phyloP scores from a whole-genome alignment of 1,140 invertebrate genomes.

The Sitobion miscanthi region DNA sequence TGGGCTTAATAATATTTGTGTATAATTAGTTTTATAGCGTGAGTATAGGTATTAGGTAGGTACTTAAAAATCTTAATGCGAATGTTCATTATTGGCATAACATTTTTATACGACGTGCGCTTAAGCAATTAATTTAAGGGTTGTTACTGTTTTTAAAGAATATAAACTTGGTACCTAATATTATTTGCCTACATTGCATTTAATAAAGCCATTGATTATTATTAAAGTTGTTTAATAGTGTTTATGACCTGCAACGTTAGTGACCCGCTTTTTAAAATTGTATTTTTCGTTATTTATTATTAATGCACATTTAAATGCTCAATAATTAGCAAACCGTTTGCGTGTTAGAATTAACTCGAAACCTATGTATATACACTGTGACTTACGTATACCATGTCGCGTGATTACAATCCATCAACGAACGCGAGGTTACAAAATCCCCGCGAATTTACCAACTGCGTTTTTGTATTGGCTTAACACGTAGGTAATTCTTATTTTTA shows the following conservation, averaged over 20 bases:
- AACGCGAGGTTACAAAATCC: not conserved
- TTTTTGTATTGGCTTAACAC: constrained; percentile 28
- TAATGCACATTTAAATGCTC: constrained; percentile 53
- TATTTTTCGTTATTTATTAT: constrained; percentile 32
- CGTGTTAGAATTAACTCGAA: constrained; percentile 45
- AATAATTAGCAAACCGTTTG: constrained; percentile 48
- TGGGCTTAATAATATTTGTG: not conserved
- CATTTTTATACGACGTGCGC: constrained; percentile 30
- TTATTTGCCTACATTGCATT: not conserved
- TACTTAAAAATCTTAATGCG: constrained; percentile 27
- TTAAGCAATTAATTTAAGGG: constrained; percentile 31
- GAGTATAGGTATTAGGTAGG: no score
- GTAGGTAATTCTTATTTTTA: constrained; percentile 33
- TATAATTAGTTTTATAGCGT: not conserved
- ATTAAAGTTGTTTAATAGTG: constrained; percentile 42
- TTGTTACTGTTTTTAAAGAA: constrained; percentile 18
- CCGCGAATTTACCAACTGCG: not conserved
- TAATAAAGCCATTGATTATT: constrained; percentile 55
- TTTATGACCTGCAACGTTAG: constrained; percentile 34
- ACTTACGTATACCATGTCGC: not conserved
- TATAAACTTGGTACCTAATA: not conserved
- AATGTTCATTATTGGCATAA: constrained; percentile 21
- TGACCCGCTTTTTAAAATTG: constrained; percentile 32
- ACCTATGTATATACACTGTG: constrained; percentile 43
- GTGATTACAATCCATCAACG: constrained; percentile 31